Conservation (phyloP, 2,797 vertebrate species). For the Carcharodon carcharias region DNA sequence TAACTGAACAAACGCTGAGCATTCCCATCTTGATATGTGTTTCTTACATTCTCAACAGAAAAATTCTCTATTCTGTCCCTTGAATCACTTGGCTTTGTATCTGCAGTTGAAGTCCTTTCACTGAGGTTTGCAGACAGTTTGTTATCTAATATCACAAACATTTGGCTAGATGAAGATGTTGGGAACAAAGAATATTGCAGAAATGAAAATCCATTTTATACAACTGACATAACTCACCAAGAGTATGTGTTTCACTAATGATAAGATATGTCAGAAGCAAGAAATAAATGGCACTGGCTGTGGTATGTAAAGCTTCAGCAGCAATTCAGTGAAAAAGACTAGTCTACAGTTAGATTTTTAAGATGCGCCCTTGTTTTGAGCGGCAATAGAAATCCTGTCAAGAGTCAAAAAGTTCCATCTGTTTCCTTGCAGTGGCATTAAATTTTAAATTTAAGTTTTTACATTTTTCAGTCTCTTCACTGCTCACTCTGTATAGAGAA, state of each 20-base stretch:
- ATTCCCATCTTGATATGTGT: neutral
- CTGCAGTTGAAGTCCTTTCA: neutral
- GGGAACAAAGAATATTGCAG: slow-evolving; percentile 15
- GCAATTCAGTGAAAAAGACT: neutral
- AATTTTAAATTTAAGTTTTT: neutral
- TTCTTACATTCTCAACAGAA: slow-evolving; percentile 3
- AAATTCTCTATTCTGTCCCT: neutral
- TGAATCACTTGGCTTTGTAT: neutral
- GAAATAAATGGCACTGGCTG: slow-evolving; percentile 17
- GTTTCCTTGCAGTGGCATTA: neutral
- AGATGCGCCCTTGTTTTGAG: neutral
- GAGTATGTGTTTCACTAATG: neutral
- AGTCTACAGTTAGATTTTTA: neutral
- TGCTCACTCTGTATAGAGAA: neutral
- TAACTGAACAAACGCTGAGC: neutral
- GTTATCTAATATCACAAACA: neutral
- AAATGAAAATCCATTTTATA: slow-evolving; percentile 15
- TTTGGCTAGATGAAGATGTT: slow-evolving; percentile 11
- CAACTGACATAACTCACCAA: slow-evolving; percentile 17
- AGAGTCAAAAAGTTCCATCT: neutral
- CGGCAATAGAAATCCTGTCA: neutral
- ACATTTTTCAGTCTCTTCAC: neutral
- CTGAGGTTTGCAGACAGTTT: neutral
- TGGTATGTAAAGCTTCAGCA: neutral
- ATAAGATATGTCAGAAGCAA: slow-evolving; percentile 21